Evolutionary conservation across 2,797 vertebrate species (phyloP).

Genomic region (Pempheris klunzingeri): DNA sequence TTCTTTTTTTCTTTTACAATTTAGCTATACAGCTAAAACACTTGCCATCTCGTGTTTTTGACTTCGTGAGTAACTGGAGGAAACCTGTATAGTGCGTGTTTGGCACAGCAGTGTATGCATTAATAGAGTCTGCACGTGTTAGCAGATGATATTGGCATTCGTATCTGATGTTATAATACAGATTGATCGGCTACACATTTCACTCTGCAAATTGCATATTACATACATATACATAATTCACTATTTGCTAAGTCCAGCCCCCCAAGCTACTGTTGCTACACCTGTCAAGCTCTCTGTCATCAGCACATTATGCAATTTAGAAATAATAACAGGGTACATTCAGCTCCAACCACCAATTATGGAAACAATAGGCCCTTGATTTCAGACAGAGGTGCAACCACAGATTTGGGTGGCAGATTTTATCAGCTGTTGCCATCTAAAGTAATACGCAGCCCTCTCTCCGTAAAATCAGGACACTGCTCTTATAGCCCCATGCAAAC

Average conservation of each 20-base stretch:
- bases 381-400: too few relatives aligned
- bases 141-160: background rate
- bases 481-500: too few relatives aligned
- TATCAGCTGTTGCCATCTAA: too few relatives aligned
- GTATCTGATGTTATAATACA: background rate
- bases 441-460: too few relatives aligned
- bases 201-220: background rate
- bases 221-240: background rate
- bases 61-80: slow-evolving; percentile 7
- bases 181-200: background rate
- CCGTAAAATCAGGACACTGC: too few relatives aligned
- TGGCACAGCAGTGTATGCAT: background rate
- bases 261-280: background rate
- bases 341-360: too few relatives aligned
- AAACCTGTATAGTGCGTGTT: slow-evolving; percentile 2
- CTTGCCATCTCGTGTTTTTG: slow-evolving; percentile 16
- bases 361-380: too few relatives aligned
- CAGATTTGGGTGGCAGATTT: too few relatives aligned
- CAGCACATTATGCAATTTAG: background rate
- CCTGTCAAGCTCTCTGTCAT: background rate
- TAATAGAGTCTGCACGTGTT: background rate
- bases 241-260: background rate
- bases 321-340: background rate
- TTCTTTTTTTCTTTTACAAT: background rate
- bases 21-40: slow-evolving; percentile 34